Evolutionary conservation across 2,888 invertebrate genomes (phyloP), one percentile per base, ranked within the genome.

Genomic region (Anthoptus insignis): DNA sequence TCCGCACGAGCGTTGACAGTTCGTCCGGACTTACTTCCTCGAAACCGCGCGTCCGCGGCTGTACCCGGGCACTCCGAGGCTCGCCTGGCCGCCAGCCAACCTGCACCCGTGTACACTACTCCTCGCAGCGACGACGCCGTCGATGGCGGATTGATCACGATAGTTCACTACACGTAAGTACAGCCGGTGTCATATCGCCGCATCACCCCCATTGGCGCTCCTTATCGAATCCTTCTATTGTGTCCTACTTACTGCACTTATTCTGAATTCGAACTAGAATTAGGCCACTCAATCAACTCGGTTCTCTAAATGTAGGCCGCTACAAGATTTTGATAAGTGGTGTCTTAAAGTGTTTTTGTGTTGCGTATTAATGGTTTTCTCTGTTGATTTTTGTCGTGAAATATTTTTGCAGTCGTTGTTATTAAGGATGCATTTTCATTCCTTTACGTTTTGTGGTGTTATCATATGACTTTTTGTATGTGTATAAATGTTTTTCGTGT

Each of bases 1-100:
- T 94, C 94, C 94, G 94, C 91, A 90, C 92, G 88, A 88, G 88
- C 94, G 93, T 93, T 94, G 94, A 94, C 94, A 94, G 94, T 94
- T 93, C 93, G 88, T 91, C 89, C 86, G 89, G 89, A 87, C 88
- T 87, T 88, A 90, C 88, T 91, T 93, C 94, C 94, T 90, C 89
- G 88, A 89, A 81, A 84, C 82, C 83, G 89, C 89, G 92, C 86
- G 90, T 91, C 83, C 86, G 85, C 84, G 88, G 87, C 80, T 84
- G 85, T 82, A 85, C 67, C 70, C 78, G 75, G 73, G 73, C 74
- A 72, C 73, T 59, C 70, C 72, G 69, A 66, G 70, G 72, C 72
- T 69, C 64, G 73, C 74, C 76, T 73, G 76, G 77, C 76, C 72
- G 69, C 73, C 73, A 70, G 76, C 81, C 77, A 78, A 79, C 72